Base-by-base conservation (phyloP, 2,888 invertebrate genomes). In the Crepidodera aurea region DNA sequence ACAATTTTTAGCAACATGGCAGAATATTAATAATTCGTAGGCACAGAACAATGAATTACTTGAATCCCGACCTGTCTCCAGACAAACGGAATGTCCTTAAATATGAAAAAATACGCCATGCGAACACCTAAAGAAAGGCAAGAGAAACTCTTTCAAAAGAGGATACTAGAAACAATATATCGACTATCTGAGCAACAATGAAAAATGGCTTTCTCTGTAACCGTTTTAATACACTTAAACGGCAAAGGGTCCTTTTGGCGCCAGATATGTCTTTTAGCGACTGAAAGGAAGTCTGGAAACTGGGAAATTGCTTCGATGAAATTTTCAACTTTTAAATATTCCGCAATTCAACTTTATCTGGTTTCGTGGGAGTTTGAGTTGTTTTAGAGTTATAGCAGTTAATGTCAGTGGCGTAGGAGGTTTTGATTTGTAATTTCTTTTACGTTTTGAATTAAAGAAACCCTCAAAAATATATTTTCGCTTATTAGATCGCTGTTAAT, bases 151-250 rank as follows among this genome's bases (percentile, higher is more conserved):
- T 22, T 22, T 22, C 3, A 22, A 22, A 22, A 12, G 13, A 37
- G 8, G 13, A 39, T 25, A 50, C 34, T 22, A 51, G n/a, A 53
- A 53, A 40, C 15, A n/a, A 40, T 22, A 25, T 53, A 40, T 53
- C 27, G 39, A 53, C 40, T 27, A 40, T 40, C 40, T 40, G 29
- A 54, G 39, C 53, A 60, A 15, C 27, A 48, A 60, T 54, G 60
- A 60, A n/a, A 60, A 60, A 60, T 54, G 37, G 39, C 48, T 29
- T 29, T 60, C 54, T 54, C 54, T 54, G 29, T 54, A 44, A 42
- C 42, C 27, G 29, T 42, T 44, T 54, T 54, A 54, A 54, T 54
- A 54, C 54, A 54, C 42, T 42, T 54, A 54, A 42, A 29, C 32
- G 18, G 44, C 42, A 32, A 44, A 54, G 44, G 54, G 12, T 29